Evolutionary conservation across 2,113 vertebrate genomes (phyloP).

Genomic region (Tragelaphus strepsiceros): DNA sequence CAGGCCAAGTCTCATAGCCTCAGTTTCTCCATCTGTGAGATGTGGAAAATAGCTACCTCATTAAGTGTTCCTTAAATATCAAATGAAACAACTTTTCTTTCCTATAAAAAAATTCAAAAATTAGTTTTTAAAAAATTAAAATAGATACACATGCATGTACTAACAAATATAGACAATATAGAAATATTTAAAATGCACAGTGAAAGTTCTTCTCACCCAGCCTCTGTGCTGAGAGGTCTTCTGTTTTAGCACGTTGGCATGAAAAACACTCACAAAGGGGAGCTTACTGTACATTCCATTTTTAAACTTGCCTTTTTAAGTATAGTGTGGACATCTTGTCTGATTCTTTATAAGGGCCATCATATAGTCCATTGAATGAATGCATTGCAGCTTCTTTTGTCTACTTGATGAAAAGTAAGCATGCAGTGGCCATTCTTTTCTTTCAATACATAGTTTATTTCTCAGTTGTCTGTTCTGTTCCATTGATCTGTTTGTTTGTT

Average conservation of each 20-base stretch:
- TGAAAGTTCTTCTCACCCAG: background rate
- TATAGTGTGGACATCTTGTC: background rate
- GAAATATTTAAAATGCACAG: background rate
- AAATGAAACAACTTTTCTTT: background rate
- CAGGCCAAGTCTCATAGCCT: background rate
- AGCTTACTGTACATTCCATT: background rate
- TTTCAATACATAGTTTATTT: background rate
- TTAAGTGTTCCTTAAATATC: background rate
- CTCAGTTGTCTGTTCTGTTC: background rate
- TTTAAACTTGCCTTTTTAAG: background rate
- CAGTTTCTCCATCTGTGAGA: background rate
- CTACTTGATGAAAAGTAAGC: background rate
- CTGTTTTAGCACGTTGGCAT: background rate
- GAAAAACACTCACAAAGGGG: background rate
- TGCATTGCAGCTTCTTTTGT: background rate
- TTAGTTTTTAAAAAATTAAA: background rate
- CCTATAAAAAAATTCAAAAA: background rate
- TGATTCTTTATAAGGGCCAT: background rate
- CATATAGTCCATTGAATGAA: background rate
- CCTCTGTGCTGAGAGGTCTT: background rate
- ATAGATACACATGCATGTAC: background rate
- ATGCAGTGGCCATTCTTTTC: background rate
- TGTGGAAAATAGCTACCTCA: background rate
- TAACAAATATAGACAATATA: background rate
- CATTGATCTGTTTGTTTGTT: background rate